phyloP scores from a whole-genome alignment of 2,113 vertebrate genomes.

The Brachyhypopomus occidentalis region DNA sequence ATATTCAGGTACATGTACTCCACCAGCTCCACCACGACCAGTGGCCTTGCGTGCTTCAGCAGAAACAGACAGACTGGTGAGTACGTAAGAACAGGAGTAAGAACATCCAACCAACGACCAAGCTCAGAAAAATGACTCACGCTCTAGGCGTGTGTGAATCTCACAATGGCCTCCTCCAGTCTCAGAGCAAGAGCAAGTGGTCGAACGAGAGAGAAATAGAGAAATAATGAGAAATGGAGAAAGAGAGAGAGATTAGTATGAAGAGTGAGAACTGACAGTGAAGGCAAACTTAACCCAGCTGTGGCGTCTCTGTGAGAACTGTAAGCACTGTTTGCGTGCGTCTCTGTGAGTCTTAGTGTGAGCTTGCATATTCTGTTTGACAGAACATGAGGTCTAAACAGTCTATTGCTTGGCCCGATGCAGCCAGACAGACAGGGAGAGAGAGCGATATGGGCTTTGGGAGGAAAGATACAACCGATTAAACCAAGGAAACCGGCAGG shows the following conservation, averaged over 20 bases:
- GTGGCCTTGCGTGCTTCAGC: too few species aligned
- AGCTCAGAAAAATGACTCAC: background rate
- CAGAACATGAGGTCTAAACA: background rate
- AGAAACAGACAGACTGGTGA: too few species aligned
- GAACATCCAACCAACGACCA: too few species aligned
- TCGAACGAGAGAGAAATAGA: conserved; percentile 33
- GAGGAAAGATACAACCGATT: background rate
- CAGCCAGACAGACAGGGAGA: background rate
- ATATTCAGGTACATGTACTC: too few species aligned
- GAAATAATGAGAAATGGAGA: background rate
- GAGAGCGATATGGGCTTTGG: background rate
- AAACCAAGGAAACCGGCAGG: background rate
- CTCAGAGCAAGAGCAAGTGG: conserved; percentile 35
- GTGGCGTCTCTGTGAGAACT: background rate
- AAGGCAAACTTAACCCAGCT: background rate
- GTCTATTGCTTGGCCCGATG: background rate
- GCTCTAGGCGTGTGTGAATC: background rate
- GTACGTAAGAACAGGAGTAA: too few species aligned
- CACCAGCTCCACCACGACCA: too few species aligned
- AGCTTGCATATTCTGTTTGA: background rate
- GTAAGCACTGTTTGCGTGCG: background rate
- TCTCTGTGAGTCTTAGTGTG: background rate
- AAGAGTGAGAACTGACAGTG: background rate
- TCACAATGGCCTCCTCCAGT: background rate
- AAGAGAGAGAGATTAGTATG: background rate